These are phyloP conservation scores for Pardalotus punctatus DNA, from an alignment of 2,113 vertebrate species.

Conservation along the genomic window DNA sequence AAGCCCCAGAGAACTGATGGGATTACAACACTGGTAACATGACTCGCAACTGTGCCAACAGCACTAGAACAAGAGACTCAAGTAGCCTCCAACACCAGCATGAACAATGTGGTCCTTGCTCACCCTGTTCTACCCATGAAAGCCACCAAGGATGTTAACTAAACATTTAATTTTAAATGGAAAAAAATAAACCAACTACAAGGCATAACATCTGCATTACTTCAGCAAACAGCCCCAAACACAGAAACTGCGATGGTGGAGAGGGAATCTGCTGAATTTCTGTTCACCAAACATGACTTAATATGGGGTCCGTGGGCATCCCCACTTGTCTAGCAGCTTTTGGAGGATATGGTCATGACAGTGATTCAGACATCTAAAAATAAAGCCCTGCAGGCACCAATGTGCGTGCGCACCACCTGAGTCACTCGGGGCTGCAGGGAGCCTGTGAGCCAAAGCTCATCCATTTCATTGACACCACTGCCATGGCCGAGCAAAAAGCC, in stretches of 20 bases:
- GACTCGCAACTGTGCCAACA: background rate
- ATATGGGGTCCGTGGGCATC: conserved; percentile 39
- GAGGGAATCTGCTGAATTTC: background rate
- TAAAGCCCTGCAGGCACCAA: conserved; percentile 29
- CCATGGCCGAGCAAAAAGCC: background rate
- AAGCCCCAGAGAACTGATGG: background rate
- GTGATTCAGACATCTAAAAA: conserved; percentile 57
- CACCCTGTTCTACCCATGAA: background rate
- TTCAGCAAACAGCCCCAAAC: background rate
- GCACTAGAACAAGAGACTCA: background rate
- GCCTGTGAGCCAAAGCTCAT: background rate
- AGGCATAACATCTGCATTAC: background rate
- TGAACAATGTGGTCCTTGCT: background rate
- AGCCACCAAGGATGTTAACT: background rate
- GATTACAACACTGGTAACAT: conserved; percentile 38
- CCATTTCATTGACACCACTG: background rate
- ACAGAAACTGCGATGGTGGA: background rate
- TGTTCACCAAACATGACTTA: conserved; percentile 45
- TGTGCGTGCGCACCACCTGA: background rate
- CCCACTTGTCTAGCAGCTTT: background rate
- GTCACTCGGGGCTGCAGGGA: background rate
- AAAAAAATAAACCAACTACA: background rate
- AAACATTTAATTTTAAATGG: background rate
- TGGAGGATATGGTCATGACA: background rate
- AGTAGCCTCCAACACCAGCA: conserved; percentile 18